Conservation (phyloP, 2,888 invertebrate genomes). For the Aphelenchoides bicaudatus region DNA sequence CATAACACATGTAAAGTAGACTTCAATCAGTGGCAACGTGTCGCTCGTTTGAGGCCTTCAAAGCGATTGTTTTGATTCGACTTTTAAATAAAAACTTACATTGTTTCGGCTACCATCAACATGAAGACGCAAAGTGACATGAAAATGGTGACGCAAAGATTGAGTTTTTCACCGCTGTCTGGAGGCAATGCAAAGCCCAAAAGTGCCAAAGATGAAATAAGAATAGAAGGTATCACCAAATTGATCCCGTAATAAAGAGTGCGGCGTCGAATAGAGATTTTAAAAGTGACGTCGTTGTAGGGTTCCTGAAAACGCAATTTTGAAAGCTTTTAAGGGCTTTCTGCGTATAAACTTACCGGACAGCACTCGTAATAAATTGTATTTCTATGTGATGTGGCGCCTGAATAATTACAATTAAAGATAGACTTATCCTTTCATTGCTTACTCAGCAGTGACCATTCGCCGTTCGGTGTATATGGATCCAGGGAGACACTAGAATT, state of each 20-base stretch:
- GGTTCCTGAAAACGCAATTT: background rate
- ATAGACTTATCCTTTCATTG: conserved; percentile 7
- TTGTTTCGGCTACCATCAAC: conserved; percentile 88
- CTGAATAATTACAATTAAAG: conserved; percentile 26
- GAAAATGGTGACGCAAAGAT: conserved; percentile 72
- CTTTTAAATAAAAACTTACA: background rate
- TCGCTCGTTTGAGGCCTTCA: conserved; percentile 92
- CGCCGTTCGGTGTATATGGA: conserved; percentile 67
- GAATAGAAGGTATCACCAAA: conserved; percentile 95
- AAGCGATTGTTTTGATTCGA: background rate
- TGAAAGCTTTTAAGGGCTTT: background rate
- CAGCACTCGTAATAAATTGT: conserved; percentile 58
- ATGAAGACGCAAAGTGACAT: conserved; percentile 96
- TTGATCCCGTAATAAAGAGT: conserved; percentile 94
- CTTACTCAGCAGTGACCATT: conserved; percentile 65
- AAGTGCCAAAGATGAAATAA: conserved; percentile 97
- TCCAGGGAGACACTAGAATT: conserved; percentile 64
- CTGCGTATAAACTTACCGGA: conserved; percentile 27
- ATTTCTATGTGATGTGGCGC: conserved; percentile 42
- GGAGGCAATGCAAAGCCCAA: conserved; percentile 96
- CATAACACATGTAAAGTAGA: conserved; percentile 59
- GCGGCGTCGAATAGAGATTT: conserved; percentile 87
- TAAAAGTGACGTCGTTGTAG: conserved; percentile 80
- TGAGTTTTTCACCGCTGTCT: conserved; percentile 97
- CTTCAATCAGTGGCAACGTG: conserved; percentile 81